These are phyloP conservation scores for Oscheius sp. DNA, from an alignment of 1,140 invertebrate genomes.

Conservation along the genomic window DNA sequence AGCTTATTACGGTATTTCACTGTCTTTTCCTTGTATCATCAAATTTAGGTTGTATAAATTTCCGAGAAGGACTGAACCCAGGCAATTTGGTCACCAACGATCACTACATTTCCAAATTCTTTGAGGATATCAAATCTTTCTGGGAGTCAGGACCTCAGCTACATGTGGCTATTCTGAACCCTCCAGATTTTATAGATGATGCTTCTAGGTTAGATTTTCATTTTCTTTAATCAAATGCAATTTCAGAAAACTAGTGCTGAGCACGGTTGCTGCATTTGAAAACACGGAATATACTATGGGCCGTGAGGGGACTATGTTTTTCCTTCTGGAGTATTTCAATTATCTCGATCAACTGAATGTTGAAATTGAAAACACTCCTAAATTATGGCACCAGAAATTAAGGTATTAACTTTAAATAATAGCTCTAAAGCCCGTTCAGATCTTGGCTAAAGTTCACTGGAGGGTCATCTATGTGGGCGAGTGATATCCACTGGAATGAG, in stretches of 20 bases:
- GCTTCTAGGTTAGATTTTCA: constrained; percentile 47
- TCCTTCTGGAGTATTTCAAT: constrained; percentile 59
- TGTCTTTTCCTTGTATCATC: neutral
- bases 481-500: constrained; percentile 53
- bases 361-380: constrained; percentile 57
- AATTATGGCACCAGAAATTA: constrained; percentile 56
- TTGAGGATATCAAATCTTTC: constrained; percentile 55
- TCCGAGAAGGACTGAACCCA: constrained; percentile 69
- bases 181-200: constrained; percentile 56
- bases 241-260: constrained; percentile 51
- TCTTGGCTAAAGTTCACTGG: constrained; percentile 61
- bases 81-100: constrained; percentile 56
- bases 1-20: constrained; percentile 64
- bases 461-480: constrained; percentile 53
- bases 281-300: constrained; percentile 60
- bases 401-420: constrained; percentile 11
- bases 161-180: constrained; percentile 57
- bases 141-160: constrained; percentile 58
- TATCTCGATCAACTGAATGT: constrained; percentile 58
- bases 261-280: constrained; percentile 52
- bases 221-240: neutral
- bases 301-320: constrained; percentile 58
- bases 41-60: constrained; percentile 78
- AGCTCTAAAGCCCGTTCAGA: too few relatives aligned
- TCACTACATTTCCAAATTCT: constrained; percentile 59